Evolutionary conservation across 2,797 vertebrate species (phyloP).

Genomic region (Sebastes trivittatus): DNA sequence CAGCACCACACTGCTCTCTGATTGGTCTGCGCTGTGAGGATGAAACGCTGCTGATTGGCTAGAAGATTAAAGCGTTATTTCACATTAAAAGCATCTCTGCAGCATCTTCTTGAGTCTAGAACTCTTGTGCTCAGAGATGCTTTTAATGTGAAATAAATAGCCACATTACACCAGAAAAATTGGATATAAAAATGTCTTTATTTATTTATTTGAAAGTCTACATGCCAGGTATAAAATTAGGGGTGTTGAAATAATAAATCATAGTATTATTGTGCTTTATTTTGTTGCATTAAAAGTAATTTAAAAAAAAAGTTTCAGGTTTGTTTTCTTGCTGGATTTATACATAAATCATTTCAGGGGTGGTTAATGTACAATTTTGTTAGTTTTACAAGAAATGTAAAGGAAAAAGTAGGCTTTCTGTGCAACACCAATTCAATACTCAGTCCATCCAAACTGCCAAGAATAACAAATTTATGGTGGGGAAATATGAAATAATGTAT

Average conservation of each 20-base stretch:
- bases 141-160: too few relatives aligned
- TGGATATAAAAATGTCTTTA: background rate
- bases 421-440: background rate
- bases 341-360: background rate
- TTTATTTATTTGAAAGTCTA: background rate
- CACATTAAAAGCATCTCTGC: background rate
- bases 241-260: background rate
- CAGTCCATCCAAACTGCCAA: background rate
- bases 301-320: background rate
- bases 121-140: too few relatives aligned
- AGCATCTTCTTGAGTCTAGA: background rate
- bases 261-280: background rate
- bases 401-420: background rate
- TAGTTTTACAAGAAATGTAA: background rate
- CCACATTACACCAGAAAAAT: background rate
- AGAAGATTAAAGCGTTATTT: background rate
- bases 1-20: slow-evolving; percentile 10
- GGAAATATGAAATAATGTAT: background rate
- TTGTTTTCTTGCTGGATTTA: background rate
- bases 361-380: background rate
- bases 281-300: too few relatives aligned
- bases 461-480: too few relatives aligned
- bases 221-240: background rate
- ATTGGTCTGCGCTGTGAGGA: slow-evolving; percentile 36
- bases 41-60: slow-evolving; percentile 48